Base-by-base conservation (phyloP, 2,113 vertebrate genomes). In the Tenrec ecaudatus region DNA sequence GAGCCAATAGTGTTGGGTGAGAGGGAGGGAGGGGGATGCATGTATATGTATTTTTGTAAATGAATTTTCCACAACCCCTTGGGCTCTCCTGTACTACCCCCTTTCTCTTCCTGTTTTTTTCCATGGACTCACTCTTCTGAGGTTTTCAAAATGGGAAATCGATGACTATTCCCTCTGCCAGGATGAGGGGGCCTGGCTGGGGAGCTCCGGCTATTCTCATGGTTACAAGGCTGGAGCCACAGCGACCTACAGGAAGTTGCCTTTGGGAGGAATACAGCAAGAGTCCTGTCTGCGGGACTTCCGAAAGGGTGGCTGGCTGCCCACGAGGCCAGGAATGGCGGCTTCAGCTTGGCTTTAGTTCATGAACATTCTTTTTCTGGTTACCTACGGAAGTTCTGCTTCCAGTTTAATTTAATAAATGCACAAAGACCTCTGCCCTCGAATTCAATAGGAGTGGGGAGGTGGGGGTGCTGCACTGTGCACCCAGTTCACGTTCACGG, bases 221-320 rank as follows among this genome's bases (percentile, higher is more conserved):
- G 43, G 78, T 4, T 66, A 33, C 36, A 77, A n/a, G 87, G 57
- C 86, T 58, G 92, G 85, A 95, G 79, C 90, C 92, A 66, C 71
- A 2, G 5, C 17, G 83, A 78, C 95, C 96, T 95, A 36, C 90
- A 84, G 96, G 97, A 96, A 95, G 88, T 84, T 94, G 92, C 76
- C 86, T 89, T 4, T 73, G 92, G 64, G 73, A 33, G 81, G 73
- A 69, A 23, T 43, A 92, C 64, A 75, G 22, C 57, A 80, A 53
- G 47, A 53, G 3, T 29, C 69, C 91, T 38, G 94, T 88, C 93
- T 94, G 76, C 66, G 69, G 40, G 19, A 47, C 92, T 97, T 96
- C 53, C 40, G 7, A 84, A 82, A 64, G 86, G 83, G 38, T 57
- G 77, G 92, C 77, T 79, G 82, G 19, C 71, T 93, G 92, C 92